Conservation (phyloP, 2,888 invertebrate species). For the Glaucopsyche alexis region DNA sequence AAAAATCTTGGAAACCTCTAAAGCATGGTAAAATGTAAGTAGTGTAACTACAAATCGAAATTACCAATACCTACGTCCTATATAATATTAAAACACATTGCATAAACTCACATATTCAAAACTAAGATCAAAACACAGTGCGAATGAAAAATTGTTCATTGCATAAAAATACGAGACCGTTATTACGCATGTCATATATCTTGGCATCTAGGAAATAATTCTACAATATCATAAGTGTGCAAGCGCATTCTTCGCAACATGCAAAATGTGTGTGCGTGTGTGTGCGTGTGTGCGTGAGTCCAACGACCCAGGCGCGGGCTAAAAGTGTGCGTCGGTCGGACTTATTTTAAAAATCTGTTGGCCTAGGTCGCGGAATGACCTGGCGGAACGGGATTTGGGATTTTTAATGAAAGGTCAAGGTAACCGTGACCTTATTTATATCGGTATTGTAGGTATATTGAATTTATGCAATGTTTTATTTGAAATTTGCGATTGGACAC, state of each 20-base stretch:
- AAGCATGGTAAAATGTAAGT: too few species aligned
- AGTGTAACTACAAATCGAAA: too few species aligned
- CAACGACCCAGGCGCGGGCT: constrained; percentile 77
- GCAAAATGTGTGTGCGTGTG: constrained; percentile 65
- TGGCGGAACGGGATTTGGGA: constrained; percentile 39
- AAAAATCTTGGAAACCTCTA: too few species aligned
- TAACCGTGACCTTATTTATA: background rate
- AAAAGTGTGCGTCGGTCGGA: constrained; percentile 79
- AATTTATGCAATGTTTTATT: too few species aligned
- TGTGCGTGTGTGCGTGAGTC: constrained; percentile 62
- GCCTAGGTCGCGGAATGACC: constrained; percentile 69
- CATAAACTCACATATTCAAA: background rate
- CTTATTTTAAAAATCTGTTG: constrained; percentile 79
- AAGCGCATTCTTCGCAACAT: constrained; percentile 78
- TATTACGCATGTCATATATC: constrained; percentile 46
- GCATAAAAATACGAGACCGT: constrained; percentile 20
- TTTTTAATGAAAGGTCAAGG: background rate
- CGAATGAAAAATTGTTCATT: background rate
- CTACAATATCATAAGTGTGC: constrained; percentile 75
- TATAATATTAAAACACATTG: too few species aligned
- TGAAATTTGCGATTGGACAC: too few species aligned
- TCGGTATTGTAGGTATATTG: background rate
- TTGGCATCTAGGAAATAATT: constrained; percentile 76
- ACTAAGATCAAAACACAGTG: background rate
- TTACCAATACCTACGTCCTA: too few species aligned